Evolutionary conservation across 2,888 invertebrate species (phyloP).

Genomic region (Spicauda simplicius): DNA sequence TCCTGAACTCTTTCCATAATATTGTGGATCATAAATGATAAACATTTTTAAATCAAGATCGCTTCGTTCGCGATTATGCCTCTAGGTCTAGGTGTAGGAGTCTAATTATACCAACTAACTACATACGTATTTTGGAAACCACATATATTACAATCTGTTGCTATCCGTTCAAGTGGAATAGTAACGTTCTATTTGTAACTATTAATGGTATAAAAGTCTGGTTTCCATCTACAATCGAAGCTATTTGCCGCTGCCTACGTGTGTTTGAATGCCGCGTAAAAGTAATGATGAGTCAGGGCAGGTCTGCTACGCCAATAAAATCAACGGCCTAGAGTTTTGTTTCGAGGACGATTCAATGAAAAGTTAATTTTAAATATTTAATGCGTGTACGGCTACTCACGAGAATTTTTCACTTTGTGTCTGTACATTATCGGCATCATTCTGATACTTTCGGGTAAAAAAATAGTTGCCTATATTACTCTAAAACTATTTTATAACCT

Average conservation of each 20-base stretch:
- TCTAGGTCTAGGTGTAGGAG: too few species aligned
- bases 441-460: too few species aligned
- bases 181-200: slow-evolving; percentile 11
- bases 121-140: background rate
- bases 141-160: background rate
- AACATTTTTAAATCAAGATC: too few species aligned
- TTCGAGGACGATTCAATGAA: slow-evolving; percentile 19
- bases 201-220: slow-evolving; percentile 38
- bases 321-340: slow-evolving; percentile 17
- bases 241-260: slow-evolving; percentile 37
- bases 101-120: too few species aligned
- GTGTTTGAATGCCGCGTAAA: slow-evolving; percentile 37
- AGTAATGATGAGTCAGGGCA: slow-evolving; percentile 46
- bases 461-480: too few species aligned
- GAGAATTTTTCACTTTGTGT: background rate
- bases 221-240: slow-evolving; percentile 39
- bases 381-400: background rate
- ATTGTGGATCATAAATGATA: too few species aligned
- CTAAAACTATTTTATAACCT: too few species aligned
- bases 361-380: slow-evolving; percentile 13
- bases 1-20: too few species aligned
- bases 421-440: too few species aligned
- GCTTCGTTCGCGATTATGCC: too few species aligned
- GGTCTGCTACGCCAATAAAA: slow-evolving; percentile 39
- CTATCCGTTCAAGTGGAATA: background rate